phyloP scores from a whole-genome alignment of 2,113 vertebrate species.

The Centropus unirufus region DNA sequence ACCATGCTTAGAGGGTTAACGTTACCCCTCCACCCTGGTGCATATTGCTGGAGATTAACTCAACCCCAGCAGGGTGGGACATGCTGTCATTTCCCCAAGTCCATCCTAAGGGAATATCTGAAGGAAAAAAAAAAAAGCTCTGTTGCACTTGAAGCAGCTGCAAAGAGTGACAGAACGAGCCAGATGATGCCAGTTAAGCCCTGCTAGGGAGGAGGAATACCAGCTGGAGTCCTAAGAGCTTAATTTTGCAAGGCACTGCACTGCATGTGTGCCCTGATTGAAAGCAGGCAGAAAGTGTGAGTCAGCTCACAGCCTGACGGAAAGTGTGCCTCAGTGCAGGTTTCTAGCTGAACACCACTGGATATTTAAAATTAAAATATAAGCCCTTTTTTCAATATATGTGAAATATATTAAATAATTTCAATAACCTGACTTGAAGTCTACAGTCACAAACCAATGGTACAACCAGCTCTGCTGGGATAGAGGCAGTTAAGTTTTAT shows the following conservation, averaged over 20 bases:
- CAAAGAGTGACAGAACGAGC: not conserved
- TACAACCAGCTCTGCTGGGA: accelerated
- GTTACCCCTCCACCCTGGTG: not conserved
- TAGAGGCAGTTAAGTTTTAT: not conserved
- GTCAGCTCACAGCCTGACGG: not conserved
- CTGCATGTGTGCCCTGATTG: not conserved
- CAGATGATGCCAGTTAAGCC: not conserved
- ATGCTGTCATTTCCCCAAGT: not conserved
- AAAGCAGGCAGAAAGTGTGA: not conserved
- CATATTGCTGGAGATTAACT: not conserved
- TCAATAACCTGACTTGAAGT: not conserved
- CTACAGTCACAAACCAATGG: accelerated
- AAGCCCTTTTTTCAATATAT: not conserved
- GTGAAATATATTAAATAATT: not conserved
- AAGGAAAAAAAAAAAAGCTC: not conserved
- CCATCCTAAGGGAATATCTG: not conserved
- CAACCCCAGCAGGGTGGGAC: not conserved
- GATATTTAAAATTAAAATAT: not conserved
- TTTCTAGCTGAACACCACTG: not conserved
- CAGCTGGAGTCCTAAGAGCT: not conserved
- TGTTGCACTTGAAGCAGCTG: not conserved
- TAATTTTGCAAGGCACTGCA: accelerated
- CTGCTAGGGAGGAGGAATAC: not conserved
- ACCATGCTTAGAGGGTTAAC: not conserved
- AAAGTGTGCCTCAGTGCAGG: not conserved